Conservation (phyloP, 2,797 vertebrate species). For the Leptodactylus fallax region DNA sequence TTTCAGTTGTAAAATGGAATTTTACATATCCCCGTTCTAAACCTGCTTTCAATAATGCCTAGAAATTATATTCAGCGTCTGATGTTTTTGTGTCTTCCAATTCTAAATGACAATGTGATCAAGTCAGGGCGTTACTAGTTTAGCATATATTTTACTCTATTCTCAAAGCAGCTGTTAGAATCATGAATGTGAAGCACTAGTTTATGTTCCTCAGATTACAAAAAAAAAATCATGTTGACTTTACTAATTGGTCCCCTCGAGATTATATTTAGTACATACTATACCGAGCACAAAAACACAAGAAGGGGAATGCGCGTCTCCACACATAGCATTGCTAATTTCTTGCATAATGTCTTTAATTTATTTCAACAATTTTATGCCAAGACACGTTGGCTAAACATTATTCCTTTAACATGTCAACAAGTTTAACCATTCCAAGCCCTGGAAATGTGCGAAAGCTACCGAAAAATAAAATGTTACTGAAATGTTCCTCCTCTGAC, state of each 20-base stretch:
- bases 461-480: no score
- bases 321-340: slow-evolving; percentile 22
- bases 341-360: slow-evolving; percentile 22
- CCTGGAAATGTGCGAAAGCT: not conserved
- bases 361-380: slow-evolving; percentile 21
- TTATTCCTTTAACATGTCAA: not conserved
- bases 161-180: slow-evolving; percentile 41
- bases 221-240: slow-evolving; percentile 38
- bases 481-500: slow-evolving; percentile 1
- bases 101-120: not conserved
- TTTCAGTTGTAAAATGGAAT: not conserved
- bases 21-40: no score
- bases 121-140: slow-evolving; percentile 1
- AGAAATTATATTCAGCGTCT: not conserved
- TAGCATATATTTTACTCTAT: slow-evolving; percentile 36
- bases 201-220: slow-evolving; percentile 33
- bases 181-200: slow-evolving; percentile 19
- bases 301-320: not conserved
- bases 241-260: slow-evolving; percentile 43
- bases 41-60: not conserved
- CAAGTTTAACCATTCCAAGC: slow-evolving; percentile 10
- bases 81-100: not conserved
- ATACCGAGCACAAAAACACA: not conserved
- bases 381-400: slow-evolving; percentile 14
- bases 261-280: slow-evolving; percentile 34